Conservation (phyloP, 2,888 invertebrate genomes). For the Nymphalis urticae region DNA sequence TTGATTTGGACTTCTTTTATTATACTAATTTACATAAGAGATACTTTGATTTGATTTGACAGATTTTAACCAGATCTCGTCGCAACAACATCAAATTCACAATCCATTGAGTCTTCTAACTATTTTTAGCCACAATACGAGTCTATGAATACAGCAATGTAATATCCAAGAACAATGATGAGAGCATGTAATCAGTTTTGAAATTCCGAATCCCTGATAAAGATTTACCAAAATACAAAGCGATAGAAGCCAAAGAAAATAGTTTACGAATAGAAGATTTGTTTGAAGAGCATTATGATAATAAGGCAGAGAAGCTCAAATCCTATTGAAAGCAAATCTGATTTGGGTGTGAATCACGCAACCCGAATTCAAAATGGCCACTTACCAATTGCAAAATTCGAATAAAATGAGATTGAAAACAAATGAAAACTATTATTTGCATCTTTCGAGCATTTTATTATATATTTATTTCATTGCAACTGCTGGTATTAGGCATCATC, state of each 20-base stretch:
- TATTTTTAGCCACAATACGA: too few species aligned
- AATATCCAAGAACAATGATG: not conserved
- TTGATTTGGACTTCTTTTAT: too few species aligned
- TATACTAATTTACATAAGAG: too few species aligned
- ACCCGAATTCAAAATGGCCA: conserved; percentile 23
- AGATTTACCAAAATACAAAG: conserved; percentile 24
- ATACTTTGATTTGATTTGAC: too few species aligned
- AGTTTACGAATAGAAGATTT: conserved; percentile 26
- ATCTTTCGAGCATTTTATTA: too few species aligned
- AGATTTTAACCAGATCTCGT: too few species aligned
- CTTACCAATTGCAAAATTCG: conserved; percentile 12
- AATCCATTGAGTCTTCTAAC: too few species aligned
- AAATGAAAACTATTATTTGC: not conserved
- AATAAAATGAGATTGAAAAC: not conserved
- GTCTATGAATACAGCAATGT: not conserved
- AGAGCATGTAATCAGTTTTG: too few species aligned
- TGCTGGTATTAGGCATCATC: too few species aligned
- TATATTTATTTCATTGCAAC: too few species aligned
- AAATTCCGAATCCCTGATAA: not conserved
- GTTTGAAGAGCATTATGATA: conserved; percentile 31
- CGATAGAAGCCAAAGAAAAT: conserved; percentile 37
- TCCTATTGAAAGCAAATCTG: conserved; percentile 27
- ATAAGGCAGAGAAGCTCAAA: conserved; percentile 21
- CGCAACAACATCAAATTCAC: too few species aligned
- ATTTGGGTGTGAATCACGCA: conserved; percentile 32